Base-by-base conservation (phyloP, 1,140 invertebrate genomes). In the Penaeus chinensis region DNA sequence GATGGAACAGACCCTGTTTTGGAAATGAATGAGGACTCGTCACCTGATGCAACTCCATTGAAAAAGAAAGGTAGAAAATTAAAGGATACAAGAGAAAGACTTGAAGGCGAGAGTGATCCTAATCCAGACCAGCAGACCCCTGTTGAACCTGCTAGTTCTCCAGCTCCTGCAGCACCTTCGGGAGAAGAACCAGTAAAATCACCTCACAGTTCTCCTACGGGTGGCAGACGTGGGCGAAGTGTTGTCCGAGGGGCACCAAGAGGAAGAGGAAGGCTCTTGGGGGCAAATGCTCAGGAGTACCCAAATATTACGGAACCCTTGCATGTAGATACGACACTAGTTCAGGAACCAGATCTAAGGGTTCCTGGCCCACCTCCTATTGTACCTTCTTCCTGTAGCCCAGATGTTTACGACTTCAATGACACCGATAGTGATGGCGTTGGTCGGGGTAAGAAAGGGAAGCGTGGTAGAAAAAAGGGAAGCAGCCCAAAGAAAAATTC, bases 1-100 rank as follows among this genome's bases (percentile, higher is more conserved):
- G 90, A 90, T 87, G 90, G 87, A 66, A 90, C 90, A 27, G 90
- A 90, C 80, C 90, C 90, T 82, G 90, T 90, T 32, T 69, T 90
- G 42, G 90, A 90, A 82, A 90, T 87, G 85, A 90, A 87, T 71
- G 90, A 90, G 65, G 90, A 90, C 77, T 81, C 85, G 3, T 76
- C 79, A 24, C 88, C 82, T 24, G 74, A 85, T 54, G 66, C 85
- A 8, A 83, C 89, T 27, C 89, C 89, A 16, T 47, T 80, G 10
- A 87, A 87, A 65, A 90, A 88, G 85, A 87, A 85, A 74, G 90
- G 90, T 37, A 65, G 84, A 18, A 87, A 63, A 54, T 69, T 79
- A 47, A 89, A 87, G 85, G 89, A 89, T n/a, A 18, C 27, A 24
- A 71, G 32, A 10, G 82, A 84, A 61, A 78, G 78, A 61, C 11